Evolutionary conservation across 2,113 vertebrate genomes (phyloP), one percentile per base, ranked within the genome.

Genomic region (Phasianus colchicus): DNA sequence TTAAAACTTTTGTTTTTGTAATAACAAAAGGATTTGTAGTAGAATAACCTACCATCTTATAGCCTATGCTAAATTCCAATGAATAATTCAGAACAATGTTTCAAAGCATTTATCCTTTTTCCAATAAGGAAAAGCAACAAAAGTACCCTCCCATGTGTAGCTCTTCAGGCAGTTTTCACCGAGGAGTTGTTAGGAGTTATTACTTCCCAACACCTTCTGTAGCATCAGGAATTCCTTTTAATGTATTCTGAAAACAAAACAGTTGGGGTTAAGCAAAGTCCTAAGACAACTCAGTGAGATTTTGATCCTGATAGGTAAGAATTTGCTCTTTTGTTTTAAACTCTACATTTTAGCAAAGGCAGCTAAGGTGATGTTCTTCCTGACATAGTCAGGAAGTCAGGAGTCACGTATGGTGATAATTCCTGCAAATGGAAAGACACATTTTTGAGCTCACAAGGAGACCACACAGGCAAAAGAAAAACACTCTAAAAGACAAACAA

Each of bases 361-460:
- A 92, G 40, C 29, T 42, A 82, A 12, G 5, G 5, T 54, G 48
- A 72, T 30, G 13, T 70, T 52, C 74, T 87, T 89, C 71, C 48
- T 86, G 36, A 87, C 19, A 7, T 2, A 57, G 38, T 38, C 38
- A 38, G 38, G 38, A 38, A 38, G 38, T 38, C 38, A 38, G 38
- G 76, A 76, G 65, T 48, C 20, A 32, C 24, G 17, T 66, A 20
- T 12, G 42, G 71, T 75, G 93, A 52, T 55, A 6, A 36, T 76
- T 86, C 15, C 65, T 72, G 15, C 48, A 52, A 24, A 85, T 40
- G 14, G 48, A 48, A 88, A 89, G 38, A 40, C 50, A 11, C 27
- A 38, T 78, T 92, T 92, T 40, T 57, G 34, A 86, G 67, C 52
- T 90, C 77, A 29, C 48, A 81, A 74, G 75, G 47, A 93, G 83